Evolutionary conservation across 37 sponge, comb jelly and placozoan species (phyloP).

Genomic region (Ephydatia muelleri): DNA sequence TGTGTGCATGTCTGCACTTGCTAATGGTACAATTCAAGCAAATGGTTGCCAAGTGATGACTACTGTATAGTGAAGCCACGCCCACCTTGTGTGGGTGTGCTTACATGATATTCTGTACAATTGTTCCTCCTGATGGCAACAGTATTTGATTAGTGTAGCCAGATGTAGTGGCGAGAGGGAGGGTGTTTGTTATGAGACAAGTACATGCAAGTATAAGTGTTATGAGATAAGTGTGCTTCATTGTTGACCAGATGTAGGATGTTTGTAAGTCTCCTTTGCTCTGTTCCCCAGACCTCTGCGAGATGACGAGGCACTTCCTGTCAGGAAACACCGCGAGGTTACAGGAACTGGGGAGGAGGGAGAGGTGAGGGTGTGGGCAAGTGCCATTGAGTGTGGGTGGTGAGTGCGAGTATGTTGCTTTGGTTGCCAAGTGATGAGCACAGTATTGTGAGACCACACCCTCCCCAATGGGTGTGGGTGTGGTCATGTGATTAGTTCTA

Average conservation of each 20-base stretch:
- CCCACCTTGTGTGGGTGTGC: too few relatives aligned
- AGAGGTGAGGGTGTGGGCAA: constrained; percentile 15
- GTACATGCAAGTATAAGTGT: too few relatives aligned
- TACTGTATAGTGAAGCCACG: too few relatives aligned
- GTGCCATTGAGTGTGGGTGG: constrained; percentile 3
- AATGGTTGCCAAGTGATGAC: too few relatives aligned
- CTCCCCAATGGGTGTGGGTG: neutral
- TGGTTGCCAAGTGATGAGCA: neutral
- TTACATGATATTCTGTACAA: too few relatives aligned
- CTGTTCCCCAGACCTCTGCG: constrained; percentile 69
- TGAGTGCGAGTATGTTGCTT: neutral
- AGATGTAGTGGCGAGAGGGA: neutral
- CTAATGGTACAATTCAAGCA: too few relatives aligned
- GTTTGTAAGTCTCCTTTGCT: neutral
- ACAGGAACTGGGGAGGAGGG: neutral
- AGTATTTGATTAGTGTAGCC: neutral
- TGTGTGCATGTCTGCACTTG: too few relatives aligned
- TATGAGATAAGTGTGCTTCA: too few relatives aligned
- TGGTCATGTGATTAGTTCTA: constrained; percentile 4
- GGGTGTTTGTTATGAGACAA: neutral
- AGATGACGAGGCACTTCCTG: constrained; percentile 89
- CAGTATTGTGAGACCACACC: neutral
- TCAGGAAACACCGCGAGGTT: constrained; percentile 69
- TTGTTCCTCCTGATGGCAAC: too few relatives aligned
- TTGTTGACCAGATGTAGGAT: too few relatives aligned